phyloP scores from a whole-genome alignment of 2,888 invertebrate species.

The Uropetala carovei region DNA sequence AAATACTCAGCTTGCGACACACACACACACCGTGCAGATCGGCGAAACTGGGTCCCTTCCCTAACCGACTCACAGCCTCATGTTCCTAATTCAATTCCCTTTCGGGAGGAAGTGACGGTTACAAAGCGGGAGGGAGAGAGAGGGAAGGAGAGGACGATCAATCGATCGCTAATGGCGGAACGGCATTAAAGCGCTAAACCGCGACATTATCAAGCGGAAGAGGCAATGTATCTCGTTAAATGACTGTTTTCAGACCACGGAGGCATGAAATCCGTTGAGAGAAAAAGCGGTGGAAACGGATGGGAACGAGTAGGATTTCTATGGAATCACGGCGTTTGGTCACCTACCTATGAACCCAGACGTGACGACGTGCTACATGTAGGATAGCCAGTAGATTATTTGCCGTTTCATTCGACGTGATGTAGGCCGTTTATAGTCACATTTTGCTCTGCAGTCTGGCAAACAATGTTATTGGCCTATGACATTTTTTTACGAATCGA shows the following conservation, averaged over 20 bases:
- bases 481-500: too few species aligned
- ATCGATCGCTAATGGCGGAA: background rate
- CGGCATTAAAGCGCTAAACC: constrained; percentile 14
- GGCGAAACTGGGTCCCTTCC: background rate
- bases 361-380: too few species aligned
- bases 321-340: too few species aligned
- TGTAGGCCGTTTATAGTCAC: too few species aligned
- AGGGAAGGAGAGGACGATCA: background rate
- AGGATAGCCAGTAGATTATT: too few species aligned
- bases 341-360: too few species aligned
- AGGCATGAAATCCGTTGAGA: background rate
- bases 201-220: background rate
- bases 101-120: background rate
- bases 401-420: too few species aligned
- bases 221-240: background rate
- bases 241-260: background rate
- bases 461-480: too few species aligned
- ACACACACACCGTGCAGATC: too few species aligned
- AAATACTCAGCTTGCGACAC: too few species aligned
- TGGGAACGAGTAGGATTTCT: background rate
- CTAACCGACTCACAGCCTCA: background rate
- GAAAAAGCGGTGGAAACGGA: background rate
- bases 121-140: background rate
- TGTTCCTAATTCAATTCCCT: background rate
- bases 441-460: too few species aligned